These are phyloP conservation scores for Craseonycteris thonglongyai DNA, from an alignment of 2,113 vertebrate species.

Conservation along the genomic window DNA sequence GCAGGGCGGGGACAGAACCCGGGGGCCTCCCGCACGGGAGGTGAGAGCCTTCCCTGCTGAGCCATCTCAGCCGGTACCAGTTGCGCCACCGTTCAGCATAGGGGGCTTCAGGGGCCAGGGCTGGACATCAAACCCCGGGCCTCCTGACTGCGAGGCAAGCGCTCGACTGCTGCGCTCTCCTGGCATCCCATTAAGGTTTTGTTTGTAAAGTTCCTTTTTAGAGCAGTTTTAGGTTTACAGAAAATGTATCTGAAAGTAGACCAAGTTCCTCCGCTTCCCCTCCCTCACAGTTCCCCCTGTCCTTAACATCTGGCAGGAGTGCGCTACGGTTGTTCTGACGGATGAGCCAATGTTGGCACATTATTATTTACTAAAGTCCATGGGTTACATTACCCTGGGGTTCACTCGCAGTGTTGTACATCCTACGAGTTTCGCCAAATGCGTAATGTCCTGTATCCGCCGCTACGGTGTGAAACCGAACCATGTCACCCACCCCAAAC, in stretches of 20 bases:
- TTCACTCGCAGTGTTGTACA: not conserved
- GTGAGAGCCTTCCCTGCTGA: too few species aligned
- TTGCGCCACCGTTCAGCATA: too few species aligned
- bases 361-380: not conserved
- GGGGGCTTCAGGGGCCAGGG: too few species aligned
- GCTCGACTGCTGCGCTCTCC: too few species aligned
- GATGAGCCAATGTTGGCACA: not conserved
- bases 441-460: not conserved
- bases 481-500: not conserved
- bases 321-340: not conserved
- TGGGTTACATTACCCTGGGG: not conserved
- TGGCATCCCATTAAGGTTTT: too few species aligned
- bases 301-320: not conserved
- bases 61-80: too few species aligned
- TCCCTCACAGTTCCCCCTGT: not conserved
- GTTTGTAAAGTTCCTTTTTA: not conserved
- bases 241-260: not conserved
- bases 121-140: too few species aligned
- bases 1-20: too few species aligned
- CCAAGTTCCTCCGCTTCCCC: not conserved
- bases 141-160: too few species aligned
- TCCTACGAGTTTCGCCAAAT: not conserved
- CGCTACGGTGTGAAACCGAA: not conserved
- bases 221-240: not conserved
- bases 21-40: too few species aligned